These are phyloP conservation scores for Patiria miniata DNA, from an alignment of 35 echinoderm and acorn worm species.

Conservation along the genomic window DNA sequence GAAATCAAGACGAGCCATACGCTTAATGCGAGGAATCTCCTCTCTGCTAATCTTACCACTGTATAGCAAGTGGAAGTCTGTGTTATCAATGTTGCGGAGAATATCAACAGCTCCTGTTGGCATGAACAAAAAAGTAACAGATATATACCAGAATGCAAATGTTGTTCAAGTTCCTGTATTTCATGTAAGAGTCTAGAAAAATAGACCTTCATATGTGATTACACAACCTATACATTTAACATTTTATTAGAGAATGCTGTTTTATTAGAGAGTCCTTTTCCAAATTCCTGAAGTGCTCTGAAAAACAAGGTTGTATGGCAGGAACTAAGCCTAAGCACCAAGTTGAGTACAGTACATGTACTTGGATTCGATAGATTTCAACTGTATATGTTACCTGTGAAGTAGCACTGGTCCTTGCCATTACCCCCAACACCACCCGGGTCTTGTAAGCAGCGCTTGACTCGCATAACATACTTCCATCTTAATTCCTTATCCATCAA, in stretches of 20 bases:
- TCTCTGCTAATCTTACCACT: slow-evolving; percentile 79
- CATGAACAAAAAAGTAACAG: slow-evolving; percentile 17
- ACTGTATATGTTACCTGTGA: slow-evolving; percentile 75
- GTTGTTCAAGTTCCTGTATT: too few relatives aligned
- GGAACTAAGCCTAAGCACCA: too few relatives aligned
- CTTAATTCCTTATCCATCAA: slow-evolving; percentile 66
- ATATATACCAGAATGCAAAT: too few relatives aligned
- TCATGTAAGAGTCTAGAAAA: too few relatives aligned
- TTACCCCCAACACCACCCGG: slow-evolving; percentile 71
- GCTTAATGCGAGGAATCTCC: slow-evolving; percentile 70
- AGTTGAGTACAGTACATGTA: too few relatives aligned
- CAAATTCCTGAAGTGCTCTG: not conserved
- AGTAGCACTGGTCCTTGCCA: slow-evolving; percentile 96
- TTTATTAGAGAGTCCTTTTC: not conserved
- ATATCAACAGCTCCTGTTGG: slow-evolving; percentile 82
- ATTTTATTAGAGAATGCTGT: too few relatives aligned
- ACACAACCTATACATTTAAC: too few relatives aligned
- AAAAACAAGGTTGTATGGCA: too few relatives aligned
- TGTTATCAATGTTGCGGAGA: slow-evolving; percentile 76
- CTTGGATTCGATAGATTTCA: too few relatives aligned
- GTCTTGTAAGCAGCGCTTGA: slow-evolving; percentile 74
- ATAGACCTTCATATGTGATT: too few relatives aligned
- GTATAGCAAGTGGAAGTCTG: slow-evolving; percentile 82
- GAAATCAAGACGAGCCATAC: slow-evolving; percentile 71
- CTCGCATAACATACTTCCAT: slow-evolving; percentile 94